A percentile compares a stretch with the other conserved stretches of the same genome.
Conservation (phyloP, 2,888 invertebrate species). For the Trachelus iudaicus region DNA sequence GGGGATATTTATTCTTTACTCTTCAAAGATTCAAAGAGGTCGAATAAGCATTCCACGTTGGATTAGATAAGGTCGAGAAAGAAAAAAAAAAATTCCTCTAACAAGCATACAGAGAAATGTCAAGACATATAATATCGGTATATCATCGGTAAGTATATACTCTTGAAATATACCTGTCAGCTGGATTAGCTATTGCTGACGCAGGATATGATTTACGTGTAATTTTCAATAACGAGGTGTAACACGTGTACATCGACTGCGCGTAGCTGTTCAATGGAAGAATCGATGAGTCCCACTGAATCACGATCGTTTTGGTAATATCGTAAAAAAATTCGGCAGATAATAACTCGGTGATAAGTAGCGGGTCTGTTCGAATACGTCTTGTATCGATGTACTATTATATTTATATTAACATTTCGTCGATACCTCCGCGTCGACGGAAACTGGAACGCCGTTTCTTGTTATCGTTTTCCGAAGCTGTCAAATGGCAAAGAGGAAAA, state of each 20-base stretch:
- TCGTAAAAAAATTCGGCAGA: background rate
- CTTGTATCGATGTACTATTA: background rate
- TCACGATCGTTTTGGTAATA: background rate
- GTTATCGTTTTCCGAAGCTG: background rate
- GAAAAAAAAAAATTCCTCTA: background rate
- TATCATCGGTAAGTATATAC: background rate
- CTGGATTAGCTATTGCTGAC: background rate
- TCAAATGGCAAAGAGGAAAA: background rate
- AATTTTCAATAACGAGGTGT: background rate
- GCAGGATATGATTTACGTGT: background rate
- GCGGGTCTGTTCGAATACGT: background rate
- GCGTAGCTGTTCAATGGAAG: background rate
- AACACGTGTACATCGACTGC: background rate
- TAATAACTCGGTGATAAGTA: background rate
- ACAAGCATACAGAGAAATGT: background rate
- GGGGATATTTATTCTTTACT: background rate
- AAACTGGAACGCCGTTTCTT: background rate
- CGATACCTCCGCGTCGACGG: background rate
- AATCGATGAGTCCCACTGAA: background rate
- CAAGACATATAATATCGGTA: background rate
- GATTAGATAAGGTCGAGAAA: background rate
- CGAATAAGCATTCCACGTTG: background rate
- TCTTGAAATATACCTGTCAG: background rate
- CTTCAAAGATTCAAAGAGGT: background rate
- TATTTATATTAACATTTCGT: background rate